phyloP scores from a whole-genome alignment of 1,140 invertebrate species.

The Pseudomyrmex flavicornis region DNA sequence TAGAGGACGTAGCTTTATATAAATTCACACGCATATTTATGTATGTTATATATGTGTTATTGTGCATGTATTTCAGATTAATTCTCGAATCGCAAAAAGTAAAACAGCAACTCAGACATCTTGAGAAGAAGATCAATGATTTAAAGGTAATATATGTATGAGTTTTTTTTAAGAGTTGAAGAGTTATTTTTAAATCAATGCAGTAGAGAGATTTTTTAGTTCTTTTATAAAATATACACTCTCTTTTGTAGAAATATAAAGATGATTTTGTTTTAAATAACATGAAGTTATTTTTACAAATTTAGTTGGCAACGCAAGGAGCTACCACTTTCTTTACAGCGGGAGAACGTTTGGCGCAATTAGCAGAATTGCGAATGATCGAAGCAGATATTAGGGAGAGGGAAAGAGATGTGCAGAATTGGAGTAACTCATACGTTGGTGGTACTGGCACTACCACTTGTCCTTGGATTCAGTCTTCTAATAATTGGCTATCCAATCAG shows the following conservation, averaged over 20 bases:
- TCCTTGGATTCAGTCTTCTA: slow-evolving; percentile 79
- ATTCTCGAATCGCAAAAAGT: slow-evolving; percentile 88
- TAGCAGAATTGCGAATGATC: slow-evolving; percentile 87
- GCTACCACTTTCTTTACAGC: slow-evolving; percentile 84
- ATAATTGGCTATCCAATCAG: slow-evolving; percentile 78
- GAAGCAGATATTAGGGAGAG: slow-evolving; percentile 89
- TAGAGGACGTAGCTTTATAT: slow-evolving; percentile 7
- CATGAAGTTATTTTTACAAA: neutral
- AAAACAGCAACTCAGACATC: slow-evolving; percentile 87
- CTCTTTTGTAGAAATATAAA: no score
- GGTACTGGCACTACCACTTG: slow-evolving; percentile 61
- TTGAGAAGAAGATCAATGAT: slow-evolving; percentile 89
- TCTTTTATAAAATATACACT: no score
- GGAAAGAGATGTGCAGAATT: slow-evolving; percentile 87
- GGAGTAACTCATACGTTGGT: slow-evolving; percentile 80
- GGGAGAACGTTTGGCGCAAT: slow-evolving; percentile 87
- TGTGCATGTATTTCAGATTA: slow-evolving; percentile 79
- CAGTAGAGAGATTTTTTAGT: no score
- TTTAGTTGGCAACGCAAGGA: slow-evolving; percentile 85
- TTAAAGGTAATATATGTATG: slow-evolving; percentile 84
- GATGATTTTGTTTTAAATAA: no score
- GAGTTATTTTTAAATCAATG: slow-evolving; percentile 14
- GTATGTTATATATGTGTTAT: neutral
- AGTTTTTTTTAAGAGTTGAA: neutral
- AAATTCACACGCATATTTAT: slow-evolving; percentile 55